Evolutionary conservation across 2,113 vertebrate species (phyloP).

Genomic region (Paracanthobrama guichenoti): DNA sequence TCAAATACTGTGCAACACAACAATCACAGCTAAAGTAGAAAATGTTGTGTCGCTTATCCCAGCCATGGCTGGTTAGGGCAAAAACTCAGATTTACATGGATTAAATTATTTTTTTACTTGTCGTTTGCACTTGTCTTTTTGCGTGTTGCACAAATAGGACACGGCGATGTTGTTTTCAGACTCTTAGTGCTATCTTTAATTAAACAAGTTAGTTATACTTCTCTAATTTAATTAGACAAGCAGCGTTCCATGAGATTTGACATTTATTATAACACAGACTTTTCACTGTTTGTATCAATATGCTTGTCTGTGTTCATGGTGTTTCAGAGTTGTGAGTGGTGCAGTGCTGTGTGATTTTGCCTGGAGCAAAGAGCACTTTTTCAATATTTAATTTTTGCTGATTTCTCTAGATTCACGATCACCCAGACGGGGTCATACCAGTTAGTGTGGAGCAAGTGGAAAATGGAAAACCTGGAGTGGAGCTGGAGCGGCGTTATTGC

Average conservation of each 20-base stretch:
- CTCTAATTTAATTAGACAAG: slow-evolving; percentile 14
- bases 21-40: not conserved
- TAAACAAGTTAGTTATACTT: not conserved
- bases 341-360: not conserved
- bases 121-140: not conserved
- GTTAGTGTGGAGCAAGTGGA: not conserved
- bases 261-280: not conserved
- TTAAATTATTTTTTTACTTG: not conserved
- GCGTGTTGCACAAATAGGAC: not conserved
- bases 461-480: not conserved
- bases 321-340: not conserved
- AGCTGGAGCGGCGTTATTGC: not conserved
- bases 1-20: not conserved
- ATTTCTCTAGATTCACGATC: not conserved
- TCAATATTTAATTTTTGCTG: not conserved
- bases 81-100: not conserved
- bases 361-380: not conserved
- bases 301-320: not conserved
- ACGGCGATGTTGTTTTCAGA: not conserved
- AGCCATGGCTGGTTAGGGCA: not conserved
- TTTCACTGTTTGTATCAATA: not conserved
- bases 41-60: not conserved
- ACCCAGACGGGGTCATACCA: not conserved
- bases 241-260: not conserved
- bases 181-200: not conserved